These are phyloP conservation scores for Apoderus coryli DNA, from an alignment of 2,888 invertebrate species.

Conservation along the genomic window DNA sequence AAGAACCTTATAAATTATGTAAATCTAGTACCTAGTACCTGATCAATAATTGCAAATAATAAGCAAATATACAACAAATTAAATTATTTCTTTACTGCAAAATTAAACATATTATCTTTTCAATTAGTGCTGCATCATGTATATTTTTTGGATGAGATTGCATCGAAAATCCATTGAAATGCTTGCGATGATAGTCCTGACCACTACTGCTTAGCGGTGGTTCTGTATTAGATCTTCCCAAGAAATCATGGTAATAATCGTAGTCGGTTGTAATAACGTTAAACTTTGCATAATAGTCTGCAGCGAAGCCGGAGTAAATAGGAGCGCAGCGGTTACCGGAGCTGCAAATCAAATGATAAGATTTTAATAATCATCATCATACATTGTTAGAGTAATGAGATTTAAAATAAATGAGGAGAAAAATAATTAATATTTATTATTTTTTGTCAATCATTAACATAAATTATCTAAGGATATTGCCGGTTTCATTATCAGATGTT, in stretches of 20 bases:
- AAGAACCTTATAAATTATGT: too few species aligned
- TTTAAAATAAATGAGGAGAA: too few species aligned
- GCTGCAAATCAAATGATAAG: conserved; percentile 36
- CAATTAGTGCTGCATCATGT: too few species aligned
- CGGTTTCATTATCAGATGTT: too few species aligned
- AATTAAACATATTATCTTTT: too few species aligned
- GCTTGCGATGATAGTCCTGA: conserved; percentile 45
- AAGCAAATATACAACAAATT: too few species aligned
- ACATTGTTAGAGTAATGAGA: conserved; percentile 12
- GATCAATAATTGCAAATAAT: too few species aligned
- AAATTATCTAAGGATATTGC: too few species aligned
- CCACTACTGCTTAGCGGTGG: conserved; percentile 28
- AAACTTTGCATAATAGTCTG: conserved; percentile 77
- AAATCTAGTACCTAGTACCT: too few species aligned
- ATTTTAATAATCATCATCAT: conserved; percentile 4
- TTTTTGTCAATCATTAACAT: too few species aligned
- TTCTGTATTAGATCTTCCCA: conserved; percentile 45
- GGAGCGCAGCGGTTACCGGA: conserved; percentile 64
- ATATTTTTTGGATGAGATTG: conserved; percentile 36
- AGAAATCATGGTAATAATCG: conserved; percentile 51
- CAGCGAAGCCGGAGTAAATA: conserved; percentile 77
- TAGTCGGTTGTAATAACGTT: conserved; percentile 69
- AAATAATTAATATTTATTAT: too few species aligned
- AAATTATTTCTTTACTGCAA: too few species aligned
- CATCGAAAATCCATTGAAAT: conserved; percentile 53